A percentile compares a stretch with the other conserved stretches of the same genome.
These are phyloP conservation scores for Drosophila mimetica DNA, from an alignment of 2,888 invertebrate species.

Conservation along the genomic window DNA sequence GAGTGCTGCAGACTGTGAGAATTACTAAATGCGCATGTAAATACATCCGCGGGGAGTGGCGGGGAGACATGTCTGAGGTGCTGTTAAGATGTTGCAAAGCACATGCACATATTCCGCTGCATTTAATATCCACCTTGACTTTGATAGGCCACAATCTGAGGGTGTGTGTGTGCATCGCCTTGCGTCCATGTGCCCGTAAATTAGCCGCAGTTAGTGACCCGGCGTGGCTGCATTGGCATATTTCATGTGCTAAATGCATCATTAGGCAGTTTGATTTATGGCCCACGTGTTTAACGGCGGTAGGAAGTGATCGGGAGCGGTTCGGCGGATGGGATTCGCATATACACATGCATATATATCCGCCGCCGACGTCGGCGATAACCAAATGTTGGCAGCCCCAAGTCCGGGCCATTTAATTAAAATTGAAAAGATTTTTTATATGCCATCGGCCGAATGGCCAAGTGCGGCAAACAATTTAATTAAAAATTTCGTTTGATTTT, in stretches of 20 bases:
- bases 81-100: slow-evolving; percentile 48
- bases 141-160: slow-evolving; percentile 70
- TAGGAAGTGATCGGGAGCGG: background rate
- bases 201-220: slow-evolving; percentile 77
- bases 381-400: background rate
- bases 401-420: slow-evolving; percentile 38
- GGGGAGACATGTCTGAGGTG: slow-evolving; percentile 19
- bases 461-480: slow-evolving; percentile 68
- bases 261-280: slow-evolving; percentile 77
- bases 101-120: slow-evolving; percentile 66
- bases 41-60: slow-evolving; percentile 17
- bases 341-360: slow-evolving; percentile 9
- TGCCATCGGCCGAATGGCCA: slow-evolving; percentile 36
- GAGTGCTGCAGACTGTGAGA: slow-evolving; percentile 65
- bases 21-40: slow-evolving; percentile 64
- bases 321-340: background rate
- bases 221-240: slow-evolving; percentile 77
- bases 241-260: slow-evolving; percentile 79
- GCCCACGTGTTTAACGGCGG: slow-evolving; percentile 50
- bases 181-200: slow-evolving; percentile 58
- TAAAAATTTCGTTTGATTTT: slow-evolving; percentile 64
- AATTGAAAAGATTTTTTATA: slow-evolving; percentile 39
- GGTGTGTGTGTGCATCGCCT: slow-evolving; percentile 36
- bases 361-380: slow-evolving; percentile 4
- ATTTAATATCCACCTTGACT: slow-evolving; percentile 79